These are phyloP conservation scores for Martes flavigula DNA, from an alignment of 2,797 vertebrate genomes.

Conservation along the genomic window DNA sequence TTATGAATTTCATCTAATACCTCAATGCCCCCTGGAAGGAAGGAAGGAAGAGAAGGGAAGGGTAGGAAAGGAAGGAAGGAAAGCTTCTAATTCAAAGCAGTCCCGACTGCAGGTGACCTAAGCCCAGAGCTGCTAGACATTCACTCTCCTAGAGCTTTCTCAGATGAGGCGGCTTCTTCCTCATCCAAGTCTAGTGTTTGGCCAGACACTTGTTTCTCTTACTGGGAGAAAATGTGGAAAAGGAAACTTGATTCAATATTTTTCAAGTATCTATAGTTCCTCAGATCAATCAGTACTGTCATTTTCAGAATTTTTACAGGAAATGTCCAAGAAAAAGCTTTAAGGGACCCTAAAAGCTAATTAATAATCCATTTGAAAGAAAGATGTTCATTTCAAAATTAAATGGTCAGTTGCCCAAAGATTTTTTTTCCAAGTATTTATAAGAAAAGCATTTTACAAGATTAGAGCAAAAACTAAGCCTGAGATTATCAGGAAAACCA, in stretches of 20 bases:
- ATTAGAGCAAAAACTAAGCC: constrained; percentile 46
- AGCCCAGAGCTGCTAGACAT: neutral
- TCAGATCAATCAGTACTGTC: neutral
- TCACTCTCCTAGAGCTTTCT: neutral
- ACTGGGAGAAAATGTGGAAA: neutral
- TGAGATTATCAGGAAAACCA: constrained; percentile 13
- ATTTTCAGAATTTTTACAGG: neutral
- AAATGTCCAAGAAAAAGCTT: neutral
- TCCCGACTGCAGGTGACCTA: neutral
- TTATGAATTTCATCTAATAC: neutral
- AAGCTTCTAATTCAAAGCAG: neutral
- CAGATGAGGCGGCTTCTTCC: neutral
- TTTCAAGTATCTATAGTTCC: neutral
- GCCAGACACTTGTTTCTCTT: neutral
- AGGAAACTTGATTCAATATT: neutral
- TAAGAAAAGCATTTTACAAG: constrained; percentile 20
- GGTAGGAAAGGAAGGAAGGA: neutral
- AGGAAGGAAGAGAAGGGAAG: neutral
- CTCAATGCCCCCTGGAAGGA: neutral
- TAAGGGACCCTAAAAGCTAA: neutral
- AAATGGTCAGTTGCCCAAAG: constrained; percentile 13
- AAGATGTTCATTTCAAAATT: neutral
- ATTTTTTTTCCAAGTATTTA: constrained; percentile 16
- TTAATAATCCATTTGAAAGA: neutral
- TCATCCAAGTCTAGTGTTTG: neutral